Base-by-base conservation (phyloP, 37 sponge, comb jelly and placozoan species). In the Bolinopsis microptera region DNA sequence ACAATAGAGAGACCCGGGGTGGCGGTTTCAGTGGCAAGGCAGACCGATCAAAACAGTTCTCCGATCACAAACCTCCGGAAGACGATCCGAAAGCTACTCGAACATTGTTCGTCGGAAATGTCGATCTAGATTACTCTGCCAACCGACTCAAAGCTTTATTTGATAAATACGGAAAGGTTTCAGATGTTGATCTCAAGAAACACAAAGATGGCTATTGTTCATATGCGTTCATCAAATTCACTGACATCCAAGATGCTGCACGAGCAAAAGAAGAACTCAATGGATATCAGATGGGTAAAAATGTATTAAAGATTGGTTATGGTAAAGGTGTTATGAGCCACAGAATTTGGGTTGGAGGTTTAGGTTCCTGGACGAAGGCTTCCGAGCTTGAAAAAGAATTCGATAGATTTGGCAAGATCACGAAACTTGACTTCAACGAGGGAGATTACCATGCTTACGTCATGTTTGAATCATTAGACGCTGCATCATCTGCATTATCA, bases 41-140 rank as follows among this genome's bases (percentile, higher is more conserved):
- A 27, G 90, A 86, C 48, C 38, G 61, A 27, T n/a, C 74, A 24
- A 18, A 38, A 22, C 41, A 38, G 61, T 38, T 36, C 3, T 22
- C n/a, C 36, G 61, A 41, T 3, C 61, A 41, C 26, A 41, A 86
- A 34, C 5, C 61, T 34, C 38, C 94, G n/a, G 94, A 95, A 31
- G 35, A 88, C 34, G 97, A 96, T 41, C 94, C 96, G 0, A 95
- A 92, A 92, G 96, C 96, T 37, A 96, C 97, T 0, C 92, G 98
- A 0, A 98, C 98, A n/a, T 94, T 98, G 67, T 97, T 98, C 95
- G 96, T 98, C 33, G 98, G 98, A 0, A 97, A 97, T 92, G 38
- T 98, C 31, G 97, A 97, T 25, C 25, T 34, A 13, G 96, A 95
- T 72, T 94, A 97, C 69, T 94, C 96, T 22, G 97, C 96, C 27